Evolutionary conservation across 2,888 invertebrate species (phyloP).

Genomic region (Amiota minor): DNA sequence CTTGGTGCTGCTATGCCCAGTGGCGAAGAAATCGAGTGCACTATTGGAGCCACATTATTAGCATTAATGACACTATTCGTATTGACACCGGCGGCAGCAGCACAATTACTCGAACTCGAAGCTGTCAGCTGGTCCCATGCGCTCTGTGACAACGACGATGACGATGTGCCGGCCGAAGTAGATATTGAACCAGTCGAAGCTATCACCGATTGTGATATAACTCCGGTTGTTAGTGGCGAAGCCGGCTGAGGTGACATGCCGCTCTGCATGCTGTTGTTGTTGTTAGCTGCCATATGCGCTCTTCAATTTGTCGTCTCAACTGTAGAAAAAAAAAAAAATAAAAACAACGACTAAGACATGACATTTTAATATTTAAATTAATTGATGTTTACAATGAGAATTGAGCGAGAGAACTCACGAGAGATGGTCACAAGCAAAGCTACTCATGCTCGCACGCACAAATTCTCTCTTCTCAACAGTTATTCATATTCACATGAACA

Average conservation of each 20-base stretch:
- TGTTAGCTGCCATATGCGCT: slow-evolving; percentile 65
- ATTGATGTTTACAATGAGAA: slow-evolving; percentile 40
- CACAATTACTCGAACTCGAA: slow-evolving; percentile 56
- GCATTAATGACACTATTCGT: neutral
- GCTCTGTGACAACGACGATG: slow-evolving; percentile 55
- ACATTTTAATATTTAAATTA: slow-evolving; percentile 29
- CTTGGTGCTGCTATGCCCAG: slow-evolving; percentile 7
- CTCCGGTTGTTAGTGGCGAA: slow-evolving; percentile 31
- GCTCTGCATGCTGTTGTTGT: slow-evolving; percentile 59
- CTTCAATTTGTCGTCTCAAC: slow-evolving; percentile 31
- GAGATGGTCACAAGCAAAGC: neutral
- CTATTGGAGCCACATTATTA: slow-evolving; percentile 21
- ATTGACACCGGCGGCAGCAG: slow-evolving; percentile 43
- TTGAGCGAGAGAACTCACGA: slow-evolving; percentile 27
- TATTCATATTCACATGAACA: slow-evolving; percentile 33
- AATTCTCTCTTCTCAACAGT: neutral
- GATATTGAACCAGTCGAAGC: slow-evolving; percentile 61
- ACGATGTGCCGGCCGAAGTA: slow-evolving; percentile 49
- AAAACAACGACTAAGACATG: slow-evolving; percentile 26
- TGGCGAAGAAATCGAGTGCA: slow-evolving; percentile 9
- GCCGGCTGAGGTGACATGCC: slow-evolving; percentile 40
- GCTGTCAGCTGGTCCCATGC: slow-evolving; percentile 74
- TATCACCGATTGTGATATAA: slow-evolving; percentile 63
- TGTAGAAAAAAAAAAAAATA: slow-evolving; percentile 32
- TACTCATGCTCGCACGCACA: neutral